Evolutionary conservation across 1,140 invertebrate genomes (phyloP), one percentile per base, ranked within the genome.

Genomic region (Nilaparvata lugens): DNA sequence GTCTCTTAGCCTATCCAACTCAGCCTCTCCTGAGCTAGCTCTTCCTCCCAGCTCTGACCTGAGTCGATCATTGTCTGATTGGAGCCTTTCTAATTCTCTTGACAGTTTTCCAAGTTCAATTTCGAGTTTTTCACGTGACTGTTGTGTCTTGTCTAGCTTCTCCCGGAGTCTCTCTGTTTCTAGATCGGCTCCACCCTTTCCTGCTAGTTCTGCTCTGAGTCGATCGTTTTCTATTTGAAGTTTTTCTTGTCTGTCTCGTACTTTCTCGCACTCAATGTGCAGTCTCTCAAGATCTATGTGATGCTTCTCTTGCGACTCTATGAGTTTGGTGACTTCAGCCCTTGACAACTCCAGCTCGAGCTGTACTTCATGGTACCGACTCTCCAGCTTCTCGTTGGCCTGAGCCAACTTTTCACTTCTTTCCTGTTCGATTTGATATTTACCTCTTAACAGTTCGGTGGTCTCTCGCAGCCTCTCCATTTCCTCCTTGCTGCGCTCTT

Each of bases 381-480:
- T 82, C 74, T 91, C 88, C n/a, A 85, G 75, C 67, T 85, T 84
- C 38, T 69, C 65, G 61, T 68, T 68, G 1, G 61, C 56, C 73
- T 73, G 80, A 66, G 81, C 78, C 48, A 82, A 71, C 69, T 79
- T 80, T 70, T 74, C 74, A 67, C 77, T 72, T 67, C 90, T 91
- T 72, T 93, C 90, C 71, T 89, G 85, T 76, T 92, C 89, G 73
- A 88, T 86, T 73, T 88, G 86, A 76, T 88, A 92, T 84, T 93
- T 93, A 68, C 91, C 88, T 66, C 89, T 83, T 57, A 92, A 76
- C 61, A 90, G 79, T 72, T 93, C 90, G 64, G 90, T 81, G 71
- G 94, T 91, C 68, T 91, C 79, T 71, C 89, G 87, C 45, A 87
- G 78, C 52, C 85, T 75, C 66, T 92, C 89, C 69, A 88, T 81